phyloP scores from a whole-genome alignment of 2,888 invertebrate species.

The Bimastos eiseni region DNA sequence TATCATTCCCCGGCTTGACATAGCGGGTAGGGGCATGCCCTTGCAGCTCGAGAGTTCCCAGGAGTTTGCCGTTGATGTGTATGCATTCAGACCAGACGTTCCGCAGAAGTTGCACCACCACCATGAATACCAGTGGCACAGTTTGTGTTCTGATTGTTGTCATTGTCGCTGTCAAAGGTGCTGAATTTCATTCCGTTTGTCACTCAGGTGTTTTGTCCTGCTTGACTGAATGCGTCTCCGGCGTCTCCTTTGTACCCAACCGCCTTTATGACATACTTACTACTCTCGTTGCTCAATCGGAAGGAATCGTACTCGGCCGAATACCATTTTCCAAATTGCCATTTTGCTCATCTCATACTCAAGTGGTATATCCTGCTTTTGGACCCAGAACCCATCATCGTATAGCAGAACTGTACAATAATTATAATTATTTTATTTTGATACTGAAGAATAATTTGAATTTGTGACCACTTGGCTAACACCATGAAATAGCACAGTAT shows the following conservation, averaged over 20 bases:
- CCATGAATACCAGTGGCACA: background rate
- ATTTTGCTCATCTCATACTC: too few relatives aligned
- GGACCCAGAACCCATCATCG: too few relatives aligned
- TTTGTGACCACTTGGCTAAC: too few relatives aligned
- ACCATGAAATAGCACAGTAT: too few relatives aligned
- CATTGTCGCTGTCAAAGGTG: background rate
- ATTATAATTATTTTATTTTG: too few relatives aligned
- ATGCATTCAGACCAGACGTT: background rate
- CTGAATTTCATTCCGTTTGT: constrained; percentile 8
- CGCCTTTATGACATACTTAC: background rate
- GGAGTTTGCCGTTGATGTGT: background rate
- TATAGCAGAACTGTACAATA: too few relatives aligned
- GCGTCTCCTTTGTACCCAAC: background rate
- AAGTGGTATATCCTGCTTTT: too few relatives aligned
- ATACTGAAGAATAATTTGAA: too few relatives aligned
- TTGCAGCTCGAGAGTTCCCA: background rate
- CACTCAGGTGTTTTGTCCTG: background rate
- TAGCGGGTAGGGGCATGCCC: too few relatives aligned
- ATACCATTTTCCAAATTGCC: too few relatives aligned
- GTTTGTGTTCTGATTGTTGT: background rate
- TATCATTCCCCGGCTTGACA: too few relatives aligned
- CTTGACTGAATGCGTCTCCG: background rate
- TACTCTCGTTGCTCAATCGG: background rate
- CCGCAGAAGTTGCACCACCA: background rate
- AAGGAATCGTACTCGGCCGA: background rate